These are phyloP conservation scores for Sander vitreus DNA, from an alignment of 2,113 vertebrate species.

Conservation along the genomic window DNA sequence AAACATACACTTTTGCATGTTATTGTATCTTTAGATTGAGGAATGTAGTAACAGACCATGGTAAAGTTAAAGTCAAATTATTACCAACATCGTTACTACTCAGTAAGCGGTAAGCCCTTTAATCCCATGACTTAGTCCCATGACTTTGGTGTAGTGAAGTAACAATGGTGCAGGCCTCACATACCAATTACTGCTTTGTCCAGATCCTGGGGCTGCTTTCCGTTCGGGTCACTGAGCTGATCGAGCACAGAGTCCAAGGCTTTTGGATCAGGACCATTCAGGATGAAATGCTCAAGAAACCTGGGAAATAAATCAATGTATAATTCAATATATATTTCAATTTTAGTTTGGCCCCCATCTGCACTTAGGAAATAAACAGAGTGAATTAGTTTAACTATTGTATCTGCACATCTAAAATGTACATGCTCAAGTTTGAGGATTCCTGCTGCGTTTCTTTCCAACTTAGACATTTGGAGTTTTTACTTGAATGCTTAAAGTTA, in stretches of 20 bases:
- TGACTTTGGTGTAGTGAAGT: constrained; percentile 24
- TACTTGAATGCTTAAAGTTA: too few species aligned
- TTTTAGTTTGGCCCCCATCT: too few species aligned
- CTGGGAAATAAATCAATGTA: constrained; percentile 48
- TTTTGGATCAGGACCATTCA: constrained; percentile 80
- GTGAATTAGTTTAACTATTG: too few species aligned
- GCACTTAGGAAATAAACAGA: too few species aligned
- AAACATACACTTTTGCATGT: background rate
- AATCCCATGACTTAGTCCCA: constrained; percentile 19
- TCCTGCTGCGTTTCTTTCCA: too few species aligned
- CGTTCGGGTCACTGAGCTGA: constrained; percentile 77
- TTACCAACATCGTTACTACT: background rate
- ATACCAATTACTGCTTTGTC: constrained; percentile 79
- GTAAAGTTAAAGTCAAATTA: background rate
- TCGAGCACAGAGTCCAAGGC: constrained; percentile 70
- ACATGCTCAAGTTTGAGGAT: too few species aligned
- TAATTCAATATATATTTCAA: too few species aligned
- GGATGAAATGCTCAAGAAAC: constrained; percentile 83
- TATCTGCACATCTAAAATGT: too few species aligned
- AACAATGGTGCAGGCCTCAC: constrained; percentile 40
- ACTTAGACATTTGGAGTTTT: too few species aligned
- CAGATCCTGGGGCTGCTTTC: constrained; percentile 80
- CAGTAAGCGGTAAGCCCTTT: background rate
- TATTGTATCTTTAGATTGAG: background rate
- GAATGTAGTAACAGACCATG: background rate